Percentiles rank a stretch among this genome's conserved stretches.
Conservation (phyloP, 1,140 invertebrate species). For the Achatina immaculata region DNA sequence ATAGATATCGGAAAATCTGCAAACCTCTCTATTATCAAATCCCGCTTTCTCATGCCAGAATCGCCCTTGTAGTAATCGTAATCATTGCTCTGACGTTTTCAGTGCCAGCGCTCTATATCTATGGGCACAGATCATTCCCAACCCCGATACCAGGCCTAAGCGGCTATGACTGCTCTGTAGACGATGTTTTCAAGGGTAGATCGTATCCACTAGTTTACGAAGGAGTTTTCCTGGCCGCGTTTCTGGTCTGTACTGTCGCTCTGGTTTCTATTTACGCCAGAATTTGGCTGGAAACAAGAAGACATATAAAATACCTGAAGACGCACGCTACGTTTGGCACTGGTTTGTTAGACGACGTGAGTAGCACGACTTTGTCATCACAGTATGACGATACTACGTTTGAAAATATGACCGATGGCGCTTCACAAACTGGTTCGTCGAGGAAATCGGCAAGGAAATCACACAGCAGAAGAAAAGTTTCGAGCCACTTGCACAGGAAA, state of each 20-base stretch:
- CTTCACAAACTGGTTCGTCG: background rate
- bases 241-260: conserved; percentile 25
- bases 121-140: conserved; percentile 25
- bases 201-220: conserved; percentile 39
- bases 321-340: background rate
- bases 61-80: conserved; percentile 12
- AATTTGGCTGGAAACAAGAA: conserved; percentile 36
- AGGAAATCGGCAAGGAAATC: background rate
- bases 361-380: background rate
- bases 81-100: conserved; percentile 33
- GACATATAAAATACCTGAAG: conserved; percentile 35
- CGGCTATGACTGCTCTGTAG: conserved; percentile 42
- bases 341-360: background rate
- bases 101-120: conserved; percentile 30
- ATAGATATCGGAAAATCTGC: conserved; percentile 47
- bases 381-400: background rate
- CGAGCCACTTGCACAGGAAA: background rate
- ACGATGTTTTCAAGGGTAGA: conserved; percentile 26
- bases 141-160: conserved; percentile 14
- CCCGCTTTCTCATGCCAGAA: conserved; percentile 14
- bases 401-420: background rate
- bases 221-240: conserved; percentile 2
- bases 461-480: background rate
- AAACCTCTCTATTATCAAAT: conserved; percentile 43
- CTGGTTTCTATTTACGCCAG: conserved; percentile 18